Percentiles rank a stretch among this genome's conserved stretches.
These are phyloP conservation scores for Pseudorasbora parva DNA, from an alignment of 2,113 vertebrate species.

Conservation along the genomic window DNA sequence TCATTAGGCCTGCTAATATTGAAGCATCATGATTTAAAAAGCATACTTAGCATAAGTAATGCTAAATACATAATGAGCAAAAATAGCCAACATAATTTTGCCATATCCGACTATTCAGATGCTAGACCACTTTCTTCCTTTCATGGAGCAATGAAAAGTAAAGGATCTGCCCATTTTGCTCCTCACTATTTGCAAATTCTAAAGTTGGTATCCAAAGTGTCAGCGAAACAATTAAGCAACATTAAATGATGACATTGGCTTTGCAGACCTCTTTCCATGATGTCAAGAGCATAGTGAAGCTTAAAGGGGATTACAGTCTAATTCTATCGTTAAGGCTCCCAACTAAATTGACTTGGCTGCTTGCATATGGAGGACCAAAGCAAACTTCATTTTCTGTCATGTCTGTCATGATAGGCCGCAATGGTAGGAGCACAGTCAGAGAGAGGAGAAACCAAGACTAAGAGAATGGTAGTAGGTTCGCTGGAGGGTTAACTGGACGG, in stretches of 20 bases:
- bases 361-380: conserved; percentile 66
- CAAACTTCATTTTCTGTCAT: conserved; percentile 67
- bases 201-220: conserved; percentile 51
- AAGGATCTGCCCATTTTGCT: background rate
- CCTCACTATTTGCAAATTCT: conserved; percentile 18
- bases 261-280: conserved; percentile 77
- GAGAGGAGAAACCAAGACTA: conserved; percentile 52
- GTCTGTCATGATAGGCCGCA: conserved; percentile 43
- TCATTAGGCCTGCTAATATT: background rate
- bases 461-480: conserved; percentile 78
- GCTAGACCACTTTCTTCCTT: background rate
- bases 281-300: conserved; percentile 78
- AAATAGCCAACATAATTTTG: background rate
- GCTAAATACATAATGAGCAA: background rate
- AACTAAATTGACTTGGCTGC: conserved; percentile 77
- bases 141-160: conserved; percentile 21
- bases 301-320: conserved; percentile 75
- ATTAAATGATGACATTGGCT: conserved; percentile 76
- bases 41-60: background rate
- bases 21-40: background rate
- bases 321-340: conserved; percentile 72
- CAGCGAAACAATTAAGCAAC: conserved; percentile 73
- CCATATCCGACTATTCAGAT: background rate
- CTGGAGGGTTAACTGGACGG: conserved; percentile 64
- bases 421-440: conserved; percentile 45